A percentile compares a stretch with the other conserved stretches of the same genome.
phyloP scores from a whole-genome alignment of 2,888 invertebrate species.

The Selenia dentaria region DNA sequence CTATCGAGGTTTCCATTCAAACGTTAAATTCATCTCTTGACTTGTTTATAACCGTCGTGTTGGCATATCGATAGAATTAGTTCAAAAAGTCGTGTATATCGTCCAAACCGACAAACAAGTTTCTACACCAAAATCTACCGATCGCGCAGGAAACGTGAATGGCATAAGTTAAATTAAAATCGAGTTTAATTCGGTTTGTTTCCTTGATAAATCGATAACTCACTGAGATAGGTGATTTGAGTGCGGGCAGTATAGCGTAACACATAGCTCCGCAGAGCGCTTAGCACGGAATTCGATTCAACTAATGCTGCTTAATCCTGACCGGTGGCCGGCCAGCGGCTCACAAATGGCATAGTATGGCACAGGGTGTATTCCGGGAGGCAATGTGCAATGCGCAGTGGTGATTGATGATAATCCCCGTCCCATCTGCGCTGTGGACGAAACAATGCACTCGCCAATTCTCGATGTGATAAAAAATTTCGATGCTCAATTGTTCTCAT shows the following conservation, averaged over 20 bases:
- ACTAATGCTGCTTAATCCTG: constrained; percentile 80
- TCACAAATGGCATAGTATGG: constrained; percentile 69
- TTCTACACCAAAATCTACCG: constrained; percentile 30
- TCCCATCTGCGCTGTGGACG: constrained; percentile 56
- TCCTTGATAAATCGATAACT: constrained; percentile 49
- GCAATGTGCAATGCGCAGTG: constrained; percentile 75
- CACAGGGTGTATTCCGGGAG: constrained; percentile 69
- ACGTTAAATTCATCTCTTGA: no score
- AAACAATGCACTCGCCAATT: constrained; percentile 55
- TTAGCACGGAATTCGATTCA: constrained; percentile 81
- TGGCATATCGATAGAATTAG: no score
- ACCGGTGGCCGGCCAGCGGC: constrained; percentile 46
- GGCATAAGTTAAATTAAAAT: constrained; percentile 66
- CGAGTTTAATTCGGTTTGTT: constrained; percentile 42
- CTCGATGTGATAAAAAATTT: constrained; percentile 46
- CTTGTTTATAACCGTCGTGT: no score
- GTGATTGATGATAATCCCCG: constrained; percentile 80
- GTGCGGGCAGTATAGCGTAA: constrained; percentile 45
- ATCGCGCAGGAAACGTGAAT: constrained; percentile 61
- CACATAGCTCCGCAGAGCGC: constrained; percentile 74
- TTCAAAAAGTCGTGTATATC: no score
- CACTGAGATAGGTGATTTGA: constrained; percentile 43
- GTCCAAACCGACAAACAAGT: constrained; percentile 24
- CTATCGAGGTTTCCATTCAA: no score
- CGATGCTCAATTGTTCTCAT: constrained; percentile 21